A percentile compares a stretch with the other conserved stretches of the same genome.
phyloP scores from a whole-genome alignment of 2,888 invertebrate species.

The Tetranychus piercei region DNA sequence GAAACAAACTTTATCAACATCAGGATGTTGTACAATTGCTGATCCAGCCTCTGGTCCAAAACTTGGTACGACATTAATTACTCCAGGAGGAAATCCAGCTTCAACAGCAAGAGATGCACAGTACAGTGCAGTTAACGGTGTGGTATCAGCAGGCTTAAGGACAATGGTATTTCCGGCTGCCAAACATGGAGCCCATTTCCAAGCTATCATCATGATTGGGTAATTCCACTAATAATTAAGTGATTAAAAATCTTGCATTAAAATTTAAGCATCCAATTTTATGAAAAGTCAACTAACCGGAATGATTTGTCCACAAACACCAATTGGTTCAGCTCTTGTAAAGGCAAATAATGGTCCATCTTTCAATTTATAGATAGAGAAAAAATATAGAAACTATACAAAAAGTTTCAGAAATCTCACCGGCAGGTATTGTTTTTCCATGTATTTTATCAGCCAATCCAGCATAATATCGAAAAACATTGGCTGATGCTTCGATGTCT shows the following conservation, averaged over 20 bases:
- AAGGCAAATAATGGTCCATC: slow-evolving; percentile 21
- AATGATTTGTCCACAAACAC: slow-evolving; percentile 51
- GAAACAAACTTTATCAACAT: slow-evolving; percentile 56
- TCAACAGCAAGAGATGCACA: slow-evolving; percentile 47
- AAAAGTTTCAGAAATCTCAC: too few species aligned
- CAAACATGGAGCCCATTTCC: slow-evolving; percentile 40
- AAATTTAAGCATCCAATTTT: neutral
- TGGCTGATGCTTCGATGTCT: slow-evolving; percentile 30
- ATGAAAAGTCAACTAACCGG: slow-evolving; percentile 31
- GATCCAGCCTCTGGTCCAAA: slow-evolving; percentile 53
- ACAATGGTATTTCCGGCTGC: slow-evolving; percentile 51
- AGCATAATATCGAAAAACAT: slow-evolving; percentile 51
- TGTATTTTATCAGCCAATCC: slow-evolving; percentile 67
- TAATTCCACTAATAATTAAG: neutral
- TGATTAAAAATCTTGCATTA: neutral
- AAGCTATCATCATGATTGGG: neutral
- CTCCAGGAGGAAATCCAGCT: slow-evolving; percentile 53
- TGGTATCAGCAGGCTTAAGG: slow-evolving; percentile 66
- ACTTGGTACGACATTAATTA: slow-evolving; percentile 30
- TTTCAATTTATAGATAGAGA: slow-evolving; percentile 40
- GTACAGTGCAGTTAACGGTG: slow-evolving; percentile 56
- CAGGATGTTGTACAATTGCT: slow-evolving; percentile 47
- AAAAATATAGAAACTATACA: too few species aligned
- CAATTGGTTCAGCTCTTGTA: slow-evolving; percentile 55
- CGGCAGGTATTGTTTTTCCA: neutral